Evolutionary conservation across 2,797 vertebrate genomes (phyloP), one percentile per base, ranked within the genome.

Genomic region (Myiotriccus ornatus): DNA sequence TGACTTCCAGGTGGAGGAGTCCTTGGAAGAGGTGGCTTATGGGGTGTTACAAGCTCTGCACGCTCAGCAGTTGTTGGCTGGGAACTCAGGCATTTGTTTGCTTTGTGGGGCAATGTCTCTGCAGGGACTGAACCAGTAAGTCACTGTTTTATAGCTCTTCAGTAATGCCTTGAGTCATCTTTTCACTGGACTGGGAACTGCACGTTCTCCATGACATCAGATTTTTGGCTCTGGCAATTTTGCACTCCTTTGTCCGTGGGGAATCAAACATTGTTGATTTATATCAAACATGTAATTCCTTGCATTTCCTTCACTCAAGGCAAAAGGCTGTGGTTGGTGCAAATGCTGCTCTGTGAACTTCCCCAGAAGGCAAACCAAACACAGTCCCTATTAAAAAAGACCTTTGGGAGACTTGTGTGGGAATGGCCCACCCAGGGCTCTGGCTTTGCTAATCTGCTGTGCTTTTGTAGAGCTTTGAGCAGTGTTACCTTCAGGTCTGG

Each of bases 331-430:
- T 46, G 39, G 7, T 59, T 60, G 27, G 24, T 64, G 65, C 34
- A 78, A 59, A 39, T 22, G 57, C n/a, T 60, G 15, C 59, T 57
- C 34, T 60, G 11, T 41, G 34, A 71, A 30, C 9, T 64, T 41
- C 65, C 57, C 34, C 9, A 1, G 67, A 85, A 73, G 23, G 21
- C 62, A 46, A 85, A 63, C 10, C 10, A 4, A 37, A 7, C 43
- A 23, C 7, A 50, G 67, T 27, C 41, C 21, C 37, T n/a, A 0
- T 2, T 28, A 39, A 24, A 82, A 64, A 52, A 41, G 14, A 32
- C 49, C 30, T 14, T 10, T 49, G 35, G 28, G 46, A 50, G 21
- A 21, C 9, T 32, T 10, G 10, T 0, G 0, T 27, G 34, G 49
- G 44, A 85, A 73, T 5, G 17, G 47, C 39, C 28, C 21, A 27